Conservation (phyloP, 2,113 vertebrate species). For the Muntiacus muntjak region DNA sequence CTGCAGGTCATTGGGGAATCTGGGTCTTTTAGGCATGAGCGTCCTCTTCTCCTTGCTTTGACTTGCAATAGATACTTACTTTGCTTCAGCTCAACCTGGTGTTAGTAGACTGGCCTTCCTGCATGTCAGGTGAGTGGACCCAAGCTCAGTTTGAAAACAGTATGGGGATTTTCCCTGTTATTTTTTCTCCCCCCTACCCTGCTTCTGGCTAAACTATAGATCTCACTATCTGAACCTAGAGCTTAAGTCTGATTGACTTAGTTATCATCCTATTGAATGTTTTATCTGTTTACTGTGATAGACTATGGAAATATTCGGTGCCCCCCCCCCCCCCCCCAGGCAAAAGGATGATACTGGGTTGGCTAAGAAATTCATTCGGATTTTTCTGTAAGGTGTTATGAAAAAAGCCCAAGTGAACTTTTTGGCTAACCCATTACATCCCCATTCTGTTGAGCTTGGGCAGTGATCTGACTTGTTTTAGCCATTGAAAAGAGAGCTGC, state of each 20-base stretch:
- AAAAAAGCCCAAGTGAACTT: not conserved
- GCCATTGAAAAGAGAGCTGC: not conserved
- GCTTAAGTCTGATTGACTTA: not conserved
- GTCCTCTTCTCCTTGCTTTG: not conserved
- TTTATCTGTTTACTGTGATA: not conserved
- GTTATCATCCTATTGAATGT: not conserved
- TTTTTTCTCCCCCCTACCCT: not conserved
- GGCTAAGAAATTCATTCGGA: not conserved
- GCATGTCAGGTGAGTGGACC: not conserved
- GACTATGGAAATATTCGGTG: not conserved
- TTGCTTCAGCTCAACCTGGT: not conserved
- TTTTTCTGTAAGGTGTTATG: not conserved
- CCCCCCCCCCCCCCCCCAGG: rapidly evolving
- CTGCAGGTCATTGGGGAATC: not conserved
- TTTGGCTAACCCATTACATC: not conserved
- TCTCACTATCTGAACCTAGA: not conserved
- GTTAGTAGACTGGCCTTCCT: not conserved
- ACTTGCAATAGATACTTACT: not conserved
- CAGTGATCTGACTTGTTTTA: not conserved
- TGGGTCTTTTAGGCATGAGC: not conserved
- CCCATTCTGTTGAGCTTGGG: not conserved
- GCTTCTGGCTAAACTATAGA: not conserved
- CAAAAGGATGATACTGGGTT: not conserved
- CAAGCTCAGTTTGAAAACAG: not conserved
- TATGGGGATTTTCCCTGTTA: not conserved